These are phyloP conservation scores for Thunnus thynnus DNA, from an alignment of 2,113 vertebrate genomes.

Conservation along the genomic window DNA sequence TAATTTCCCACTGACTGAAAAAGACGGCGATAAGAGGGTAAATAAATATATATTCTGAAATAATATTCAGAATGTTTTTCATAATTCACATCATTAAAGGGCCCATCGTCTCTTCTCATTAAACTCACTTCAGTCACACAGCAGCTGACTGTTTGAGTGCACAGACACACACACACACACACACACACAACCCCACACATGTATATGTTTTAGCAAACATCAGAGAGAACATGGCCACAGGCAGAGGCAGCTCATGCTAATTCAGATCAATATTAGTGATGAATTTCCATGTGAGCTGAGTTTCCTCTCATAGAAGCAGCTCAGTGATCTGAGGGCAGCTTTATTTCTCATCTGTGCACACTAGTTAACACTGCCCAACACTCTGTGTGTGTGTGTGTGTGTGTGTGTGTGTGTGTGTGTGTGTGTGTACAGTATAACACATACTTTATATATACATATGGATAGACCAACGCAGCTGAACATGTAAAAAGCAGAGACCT, in stretches of 20 bases:
- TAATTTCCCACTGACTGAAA: not conserved
- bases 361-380: not conserved
- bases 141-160: constrained; percentile 5
- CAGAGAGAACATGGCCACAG: constrained; percentile 67
- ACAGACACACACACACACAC: constrained; percentile 6
- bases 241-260: constrained; percentile 66
- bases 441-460: not conserved
- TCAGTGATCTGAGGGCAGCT: constrained; percentile 38
- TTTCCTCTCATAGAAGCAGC: constrained; percentile 52
- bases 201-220: constrained; percentile 34
- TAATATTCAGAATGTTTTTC: not conserved
- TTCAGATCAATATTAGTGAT: constrained; percentile 74
- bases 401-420: constrained; percentile 16
- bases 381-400: constrained; percentile 20
- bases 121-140: constrained; percentile 15
- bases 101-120: constrained; percentile 4
- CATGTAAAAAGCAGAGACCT: no score
- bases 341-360: constrained; percentile 26
- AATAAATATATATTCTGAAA: not conserved
- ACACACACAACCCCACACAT: constrained; percentile 10
- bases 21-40: not conserved
- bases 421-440: not conserved
- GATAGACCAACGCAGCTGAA: not conserved
- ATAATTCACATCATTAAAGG: constrained; percentile 22
- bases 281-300: constrained; percentile 69